These are phyloP conservation scores for Oasisia sp. DNA, from an alignment of 2,888 invertebrate genomes.

Conservation along the genomic window DNA sequence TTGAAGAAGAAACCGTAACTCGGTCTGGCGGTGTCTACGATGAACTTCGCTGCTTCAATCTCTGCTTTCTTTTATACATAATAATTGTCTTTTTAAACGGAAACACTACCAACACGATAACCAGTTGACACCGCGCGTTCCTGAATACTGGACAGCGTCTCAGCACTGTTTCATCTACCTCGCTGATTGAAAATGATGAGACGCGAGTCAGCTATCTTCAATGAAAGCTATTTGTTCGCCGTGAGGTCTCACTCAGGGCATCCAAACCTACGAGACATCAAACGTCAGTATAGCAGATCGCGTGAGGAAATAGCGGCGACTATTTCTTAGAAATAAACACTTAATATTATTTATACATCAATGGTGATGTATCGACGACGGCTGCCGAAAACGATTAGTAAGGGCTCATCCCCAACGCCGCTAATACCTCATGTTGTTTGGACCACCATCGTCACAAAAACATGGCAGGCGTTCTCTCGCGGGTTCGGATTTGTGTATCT, in stretches of 20 bases:
- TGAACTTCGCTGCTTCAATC: no score
- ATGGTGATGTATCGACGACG: background rate
- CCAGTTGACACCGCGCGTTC: no score
- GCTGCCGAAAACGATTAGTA: background rate
- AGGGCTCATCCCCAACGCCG: background rate
- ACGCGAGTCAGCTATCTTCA: background rate
- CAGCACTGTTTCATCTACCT: background rate
- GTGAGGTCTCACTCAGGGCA: background rate
- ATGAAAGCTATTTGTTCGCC: background rate
- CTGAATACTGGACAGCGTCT: background rate
- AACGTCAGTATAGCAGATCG: background rate
- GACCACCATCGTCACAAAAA: background rate
- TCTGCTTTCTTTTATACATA: no score
- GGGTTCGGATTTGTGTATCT: background rate
- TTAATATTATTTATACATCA: background rate
- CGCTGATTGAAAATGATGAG: background rate
- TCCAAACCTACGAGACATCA: background rate
- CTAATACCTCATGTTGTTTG: background rate
- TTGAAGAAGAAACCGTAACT: no score
- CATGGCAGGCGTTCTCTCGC: background rate
- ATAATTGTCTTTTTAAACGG: no score
- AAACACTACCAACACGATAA: no score
- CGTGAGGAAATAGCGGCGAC: background rate
- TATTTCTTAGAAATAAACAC: background rate
- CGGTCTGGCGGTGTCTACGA: no score